Base-by-base conservation (phyloP, 2,113 vertebrate species). In the Halichoeres trimaculatus region DNA sequence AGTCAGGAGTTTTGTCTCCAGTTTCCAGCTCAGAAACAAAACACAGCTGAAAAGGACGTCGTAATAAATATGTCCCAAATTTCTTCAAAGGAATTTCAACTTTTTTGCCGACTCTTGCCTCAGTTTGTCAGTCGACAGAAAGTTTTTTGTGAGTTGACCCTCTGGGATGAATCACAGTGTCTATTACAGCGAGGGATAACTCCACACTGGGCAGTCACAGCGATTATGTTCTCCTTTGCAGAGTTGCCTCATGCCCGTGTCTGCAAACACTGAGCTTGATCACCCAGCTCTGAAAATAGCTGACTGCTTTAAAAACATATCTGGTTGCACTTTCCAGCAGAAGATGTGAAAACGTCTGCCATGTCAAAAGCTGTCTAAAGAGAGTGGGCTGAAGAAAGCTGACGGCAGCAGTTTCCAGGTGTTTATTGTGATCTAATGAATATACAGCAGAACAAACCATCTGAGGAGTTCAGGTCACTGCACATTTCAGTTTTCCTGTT, bases 91-190 rank as follows among this genome's bases (percentile, higher is more conserved):
- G 70, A 64, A 66, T 85, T 89, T 82, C 89, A 81, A 57, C 76
- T 79, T 63, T 70, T 83, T 84, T 82, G 59, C 76, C 13, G 48
- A 56, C 74, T 51, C 71, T 91, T 90, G 88, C 88, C 78, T 92
- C 88, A 90, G 80, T 72, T 69, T 83, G 84, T 81, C 85, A 73
- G 76, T 23, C 71, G 61, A 78, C 70, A 54, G 50, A 56, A 50
- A 56, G 50, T 54, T 20, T 13, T 20, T 53, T 55, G 38, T 57
- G 47, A 24, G 65, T 54, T 78, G 80, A 81, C 85, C 83, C 83
- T 78, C 22, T 64, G 83, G 88, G 85, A 64, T 78, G 69, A 78
- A 78, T 81, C 74, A 36, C 67, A 76, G 35, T 74, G 62, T 81
- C 66, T 74, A 45, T 73, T 78, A 72, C 50, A 60, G 52, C 77